A percentile compares a stretch with the other conserved stretches of the same genome.
Evolutionary conservation across 2,888 invertebrate genomes (phyloP).

Genomic region (Stenchaetothrips biformis): DNA sequence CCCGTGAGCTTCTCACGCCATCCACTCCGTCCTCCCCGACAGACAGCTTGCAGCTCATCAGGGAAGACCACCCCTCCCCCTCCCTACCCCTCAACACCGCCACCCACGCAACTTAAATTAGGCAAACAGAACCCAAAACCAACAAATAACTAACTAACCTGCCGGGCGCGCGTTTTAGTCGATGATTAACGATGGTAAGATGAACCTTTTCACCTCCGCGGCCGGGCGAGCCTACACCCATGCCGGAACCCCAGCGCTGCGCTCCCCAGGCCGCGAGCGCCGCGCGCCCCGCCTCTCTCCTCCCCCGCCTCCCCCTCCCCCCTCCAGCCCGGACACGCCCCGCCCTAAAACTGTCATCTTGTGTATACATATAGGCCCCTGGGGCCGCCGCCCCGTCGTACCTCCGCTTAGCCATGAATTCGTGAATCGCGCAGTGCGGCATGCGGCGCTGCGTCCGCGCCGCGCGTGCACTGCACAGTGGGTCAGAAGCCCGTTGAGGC

Average conservation of each 20-base stretch:
- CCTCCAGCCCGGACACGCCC: background rate
- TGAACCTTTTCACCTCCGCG: background rate
- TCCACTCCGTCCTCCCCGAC: background rate
- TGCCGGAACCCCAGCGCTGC: background rate
- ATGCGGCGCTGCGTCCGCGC: background rate
- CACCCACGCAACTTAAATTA: constrained; percentile 15
- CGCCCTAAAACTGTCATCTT: constrained; percentile 6
- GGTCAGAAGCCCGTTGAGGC: too few species aligned
- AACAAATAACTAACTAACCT: constrained; percentile 1
- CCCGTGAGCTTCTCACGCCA: background rate
- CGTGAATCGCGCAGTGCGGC: background rate
- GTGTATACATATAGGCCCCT: background rate
- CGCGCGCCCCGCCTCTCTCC: background rate
- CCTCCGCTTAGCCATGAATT: background rate
- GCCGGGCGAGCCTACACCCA: background rate
- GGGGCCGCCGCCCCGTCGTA: background rate
- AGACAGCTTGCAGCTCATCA: background rate
- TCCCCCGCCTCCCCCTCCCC: background rate
- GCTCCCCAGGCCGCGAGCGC: too few species aligned
- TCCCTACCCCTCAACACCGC: background rate
- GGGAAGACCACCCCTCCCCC: background rate
- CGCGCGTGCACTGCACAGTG: background rate
- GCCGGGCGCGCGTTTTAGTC: constrained; percentile 14
- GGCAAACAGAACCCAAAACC: constrained; percentile 17
- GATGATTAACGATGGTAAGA: background rate